Base-by-base conservation (phyloP, 2,797 vertebrate species). In the Pagetopsis macropterus region DNA sequence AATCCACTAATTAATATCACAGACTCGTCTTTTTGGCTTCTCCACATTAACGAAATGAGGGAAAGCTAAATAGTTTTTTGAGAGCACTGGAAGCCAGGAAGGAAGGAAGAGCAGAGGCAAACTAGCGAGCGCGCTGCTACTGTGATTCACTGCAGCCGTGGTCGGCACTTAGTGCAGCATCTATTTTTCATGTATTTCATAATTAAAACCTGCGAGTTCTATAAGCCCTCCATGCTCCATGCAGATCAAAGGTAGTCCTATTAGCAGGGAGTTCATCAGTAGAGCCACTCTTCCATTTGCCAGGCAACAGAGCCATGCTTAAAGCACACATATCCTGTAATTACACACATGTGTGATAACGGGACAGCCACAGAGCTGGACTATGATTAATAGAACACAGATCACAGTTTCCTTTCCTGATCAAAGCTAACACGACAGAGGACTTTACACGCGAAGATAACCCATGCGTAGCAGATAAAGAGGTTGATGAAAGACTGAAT, bases 121-220 rank as follows among this genome's bases (percentile, higher is more conserved):
- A 81, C 72, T 66, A 85, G 73, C 21, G 31, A 76, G 71, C 14
- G 14, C 43, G 44, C 82, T 41, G 76, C 82, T 75, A 70, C 79
- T 74, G 82, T 62, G 70, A 88, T 89, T 78, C 87, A 85, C 81
- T 79, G 88, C 88, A 88, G 86, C 88, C 81, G 78, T 81, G 90
- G 87, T 87, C 90, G 79, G 88, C 93, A 94, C 89, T 94, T 93
- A 93, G 86, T 59, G 69, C 77, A 52, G 68, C 90, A 93, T 95
- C 87, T 90, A 93, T 94, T 92, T 94, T 94, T 94, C 86, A 95
- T 94, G 91, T 88, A 88, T 91, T 94, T 90, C 92, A 93, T 94
- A 94, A 95, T 94, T 94, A 95, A 94, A 94, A 94, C 84, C 86
- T 88, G 88, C 70, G 69, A 91, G 86, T 89, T 89, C 83, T 87